Evolutionary conservation across 2,888 invertebrate genomes (phyloP), one percentile per base, ranked within the genome.

Genomic region (Rhamphomyia laevipes): DNA sequence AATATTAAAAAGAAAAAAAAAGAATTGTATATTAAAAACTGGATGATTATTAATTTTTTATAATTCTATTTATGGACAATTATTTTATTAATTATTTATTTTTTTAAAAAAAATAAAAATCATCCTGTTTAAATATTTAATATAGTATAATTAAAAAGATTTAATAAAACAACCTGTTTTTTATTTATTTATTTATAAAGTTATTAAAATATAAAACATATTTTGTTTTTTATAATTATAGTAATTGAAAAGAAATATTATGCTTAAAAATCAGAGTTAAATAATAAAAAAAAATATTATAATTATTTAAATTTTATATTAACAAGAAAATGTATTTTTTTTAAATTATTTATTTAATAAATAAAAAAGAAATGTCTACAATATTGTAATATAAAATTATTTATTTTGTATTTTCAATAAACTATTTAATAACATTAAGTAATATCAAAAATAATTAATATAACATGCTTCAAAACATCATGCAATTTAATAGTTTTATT

Each of bases 381-480:
- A 47, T 48, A 47, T 21, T 44, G 23, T 45, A n/a, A n/a, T n/a
- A n/a, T n/a, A n/a, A n/a, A n/a, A n/a, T n/a, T n/a, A n/a, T n/a
- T n/a, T n/a, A n/a, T n/a, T n/a, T n/a, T n/a, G n/a, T n/a, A n/a
- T n/a, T n/a, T n/a, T n/a, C n/a, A n/a, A n/a, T n/a, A n/a, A n/a
- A n/a, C n/a, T n/a, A n/a, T n/a, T n/a, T n/a, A n/a, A n/a, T n/a
- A n/a, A n/a, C n/a, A n/a, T n/a, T n/a, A n/a, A n/a, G n/a, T n/a
- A n/a, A n/a, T n/a, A n/a, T n/a, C n/a, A n/a, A n/a, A 17, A 44
- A 50, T 51, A 31, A 44, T 51, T 46, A 46, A 46, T 51, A 51
- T 50, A 46, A 52, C 56, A 57, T 57, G 56, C 56, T 52, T 50
- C 51, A 51, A 43, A 53, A 57, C 47, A 52, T 48, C 56, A 57